phyloP scores from a whole-genome alignment of 2,888 invertebrate genomes.

The Aphelenchoides bicaudatus region DNA sequence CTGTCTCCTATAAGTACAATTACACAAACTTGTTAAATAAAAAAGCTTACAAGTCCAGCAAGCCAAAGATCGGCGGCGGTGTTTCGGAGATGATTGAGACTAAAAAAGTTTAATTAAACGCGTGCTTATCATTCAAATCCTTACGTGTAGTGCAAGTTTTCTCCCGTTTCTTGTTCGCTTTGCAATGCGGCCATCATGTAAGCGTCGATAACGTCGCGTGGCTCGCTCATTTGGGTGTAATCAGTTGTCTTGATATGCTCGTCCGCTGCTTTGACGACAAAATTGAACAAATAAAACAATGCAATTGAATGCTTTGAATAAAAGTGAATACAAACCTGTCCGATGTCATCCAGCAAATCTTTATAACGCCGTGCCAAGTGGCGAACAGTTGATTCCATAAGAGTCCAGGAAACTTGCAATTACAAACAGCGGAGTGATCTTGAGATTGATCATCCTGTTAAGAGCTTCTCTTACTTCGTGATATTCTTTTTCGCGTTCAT shows the following conservation, averaged over 20 bases:
- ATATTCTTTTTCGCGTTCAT: too few species aligned
- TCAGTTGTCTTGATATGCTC: conserved; percentile 12
- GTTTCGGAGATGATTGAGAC: neutral
- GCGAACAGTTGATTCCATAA: too few species aligned
- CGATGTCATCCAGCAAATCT: too few species aligned
- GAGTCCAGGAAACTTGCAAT: too few species aligned
- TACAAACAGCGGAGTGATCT: too few species aligned
- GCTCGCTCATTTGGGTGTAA: conserved; percentile 15
- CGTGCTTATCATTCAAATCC: conserved; percentile 3
- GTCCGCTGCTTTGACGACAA: conserved; percentile 2
- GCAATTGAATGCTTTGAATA: neutral
- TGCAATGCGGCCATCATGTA: too few species aligned
- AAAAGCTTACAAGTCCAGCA: conserved; percentile 4
- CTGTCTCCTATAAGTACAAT: conserved; percentile 25
- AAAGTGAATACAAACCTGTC: too few species aligned
- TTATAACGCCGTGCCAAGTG: too few species aligned
- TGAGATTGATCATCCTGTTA: too few species aligned
- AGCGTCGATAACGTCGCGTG: conserved; percentile 17
- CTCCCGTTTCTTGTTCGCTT: too few species aligned
- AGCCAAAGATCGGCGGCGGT: neutral
- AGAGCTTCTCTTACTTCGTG: too few species aligned
- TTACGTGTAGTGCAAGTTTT: too few species aligned
- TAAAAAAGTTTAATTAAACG: neutral
- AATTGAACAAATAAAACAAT: conserved; percentile 11
- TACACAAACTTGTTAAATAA: neutral